Evolutionary conservation across 2,888 invertebrate genomes (phyloP).

Genomic region (Keiferia lycopersicella): DNA sequence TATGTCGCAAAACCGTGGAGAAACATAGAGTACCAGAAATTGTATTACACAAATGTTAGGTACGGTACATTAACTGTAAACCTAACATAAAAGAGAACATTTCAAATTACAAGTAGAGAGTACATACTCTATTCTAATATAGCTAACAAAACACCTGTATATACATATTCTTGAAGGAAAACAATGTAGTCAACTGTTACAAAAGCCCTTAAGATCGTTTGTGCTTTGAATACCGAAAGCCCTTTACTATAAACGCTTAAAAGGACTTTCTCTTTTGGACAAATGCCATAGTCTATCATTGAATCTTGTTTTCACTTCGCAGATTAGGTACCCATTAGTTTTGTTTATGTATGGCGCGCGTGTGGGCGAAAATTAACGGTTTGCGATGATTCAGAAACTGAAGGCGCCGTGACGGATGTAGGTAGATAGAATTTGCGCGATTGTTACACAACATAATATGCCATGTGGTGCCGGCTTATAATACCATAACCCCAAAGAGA

Average conservation of each 20-base stretch:
- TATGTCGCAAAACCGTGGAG: slow-evolving; percentile 5
- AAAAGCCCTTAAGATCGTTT: slow-evolving; percentile 10
- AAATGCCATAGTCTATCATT: neutral
- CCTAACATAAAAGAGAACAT: neutral
- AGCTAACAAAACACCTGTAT: slow-evolving; percentile 12
- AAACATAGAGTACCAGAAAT: neutral
- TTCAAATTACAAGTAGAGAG: neutral
- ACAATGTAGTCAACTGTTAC: neutral
- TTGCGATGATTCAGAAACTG: slow-evolving; percentile 8
- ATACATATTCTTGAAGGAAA: neutral
- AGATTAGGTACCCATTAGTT: slow-evolving; percentile 4
- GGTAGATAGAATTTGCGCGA: too few relatives aligned
- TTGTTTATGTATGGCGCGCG: neutral
- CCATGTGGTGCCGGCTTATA: too few relatives aligned
- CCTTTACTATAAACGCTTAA: neutral
- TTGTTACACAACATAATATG: too few relatives aligned
- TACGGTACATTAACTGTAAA: neutral
- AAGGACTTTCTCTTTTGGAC: slow-evolving; percentile 3
- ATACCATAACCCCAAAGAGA: too few relatives aligned
- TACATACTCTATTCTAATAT: neutral
- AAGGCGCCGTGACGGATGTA: slow-evolving; percentile 9
- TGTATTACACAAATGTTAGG: neutral
- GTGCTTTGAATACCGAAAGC: neutral
- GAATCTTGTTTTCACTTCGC: slow-evolving; percentile 12
- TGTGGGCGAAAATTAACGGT: slow-evolving; percentile 9